phyloP scores from a whole-genome alignment of 2,797 vertebrate species.

The Thamnophis elegans region DNA sequence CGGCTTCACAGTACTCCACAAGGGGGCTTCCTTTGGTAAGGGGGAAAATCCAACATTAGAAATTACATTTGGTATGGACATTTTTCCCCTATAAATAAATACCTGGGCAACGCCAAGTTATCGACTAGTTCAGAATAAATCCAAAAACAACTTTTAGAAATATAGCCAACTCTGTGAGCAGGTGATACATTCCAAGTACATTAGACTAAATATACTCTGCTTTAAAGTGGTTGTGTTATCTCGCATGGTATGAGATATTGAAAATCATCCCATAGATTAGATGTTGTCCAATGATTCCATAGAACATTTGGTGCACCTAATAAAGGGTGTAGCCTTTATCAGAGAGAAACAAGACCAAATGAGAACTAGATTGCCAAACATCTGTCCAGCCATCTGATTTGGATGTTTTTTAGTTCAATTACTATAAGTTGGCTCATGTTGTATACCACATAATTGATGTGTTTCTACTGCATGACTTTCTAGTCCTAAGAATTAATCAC shows the following conservation, averaged over 20 bases:
- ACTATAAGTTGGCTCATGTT: constrained; percentile 1
- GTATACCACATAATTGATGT: constrained; percentile 1
- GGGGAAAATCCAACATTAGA: too few species aligned
- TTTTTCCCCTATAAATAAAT: too few species aligned
- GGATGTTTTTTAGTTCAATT: constrained; percentile 18
- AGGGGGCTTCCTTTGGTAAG: too few species aligned
- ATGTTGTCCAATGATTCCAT: not conserved
- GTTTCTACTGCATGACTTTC: constrained; percentile 19
- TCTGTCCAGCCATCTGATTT: not conserved
- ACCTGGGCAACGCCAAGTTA: too few species aligned
- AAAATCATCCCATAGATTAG: not conserved
- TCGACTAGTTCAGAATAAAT: not conserved
- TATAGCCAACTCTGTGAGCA: not conserved
- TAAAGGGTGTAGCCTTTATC: not conserved
- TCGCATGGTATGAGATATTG: not conserved
- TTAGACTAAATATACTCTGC: not conserved
- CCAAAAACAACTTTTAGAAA: not conserved
- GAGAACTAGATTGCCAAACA: constrained; percentile 1
- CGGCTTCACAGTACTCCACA: too few species aligned
- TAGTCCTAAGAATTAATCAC: constrained; percentile 31
- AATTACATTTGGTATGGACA: too few species aligned
- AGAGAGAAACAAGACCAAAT: not conserved
- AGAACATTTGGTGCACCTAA: not conserved
- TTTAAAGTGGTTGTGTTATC: not conserved
- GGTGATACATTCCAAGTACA: not conserved